Base-by-base conservation (phyloP, 2,797 vertebrate genomes). In the Merluccius polli region DNA sequence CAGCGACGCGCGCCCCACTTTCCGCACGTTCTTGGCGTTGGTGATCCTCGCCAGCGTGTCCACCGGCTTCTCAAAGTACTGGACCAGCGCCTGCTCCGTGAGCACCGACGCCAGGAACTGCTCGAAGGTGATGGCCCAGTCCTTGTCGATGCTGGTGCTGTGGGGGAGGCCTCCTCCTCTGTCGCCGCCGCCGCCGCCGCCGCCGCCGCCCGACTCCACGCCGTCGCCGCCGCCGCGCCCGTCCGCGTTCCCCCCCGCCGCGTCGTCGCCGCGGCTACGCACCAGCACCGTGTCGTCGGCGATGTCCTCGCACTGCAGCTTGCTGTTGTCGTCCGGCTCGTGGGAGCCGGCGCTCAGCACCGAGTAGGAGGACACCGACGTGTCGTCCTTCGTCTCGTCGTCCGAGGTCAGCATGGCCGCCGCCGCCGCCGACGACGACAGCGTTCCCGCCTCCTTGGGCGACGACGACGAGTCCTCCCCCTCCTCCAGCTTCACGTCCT, bases 41-140 rank as follows among this genome's bases (percentile, higher is more conserved):
- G 94, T 95, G 73, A 99, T 96, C 69, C 95, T 91, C 0, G 95
- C 95, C 48, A 94, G 92, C 86, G 97, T 94, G 65, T 95, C 96
- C 82, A 96, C 95, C 0, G 96, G 96, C 90, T 97, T 98, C 91
- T 99, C 98, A 33, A 99, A 99, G 87, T 98, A 99, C 80, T 81
- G 93, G 73, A 98, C 97, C 79, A 99, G 93, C 0, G 97, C 96
- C 0, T 96, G 96, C 89, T 99, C 98, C 0, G 96, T 99, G 83
- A 99, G 91, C 70, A 99, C 95, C 0, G 97, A 99, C 75, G 98
- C 98, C 84, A 99, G 87, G 84, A 99, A 98, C 78, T 99, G 98
- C 89, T 99, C 98, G 0, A 98, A 99, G 1, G 96, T 98, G 86
- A 99, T 96, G 88, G 97, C 94, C 98, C 98, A 99, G 94, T 98